Evolutionary conservation across 1,140 invertebrate species (phyloP).

Genomic region (Meloidogyne hapla): DNA sequence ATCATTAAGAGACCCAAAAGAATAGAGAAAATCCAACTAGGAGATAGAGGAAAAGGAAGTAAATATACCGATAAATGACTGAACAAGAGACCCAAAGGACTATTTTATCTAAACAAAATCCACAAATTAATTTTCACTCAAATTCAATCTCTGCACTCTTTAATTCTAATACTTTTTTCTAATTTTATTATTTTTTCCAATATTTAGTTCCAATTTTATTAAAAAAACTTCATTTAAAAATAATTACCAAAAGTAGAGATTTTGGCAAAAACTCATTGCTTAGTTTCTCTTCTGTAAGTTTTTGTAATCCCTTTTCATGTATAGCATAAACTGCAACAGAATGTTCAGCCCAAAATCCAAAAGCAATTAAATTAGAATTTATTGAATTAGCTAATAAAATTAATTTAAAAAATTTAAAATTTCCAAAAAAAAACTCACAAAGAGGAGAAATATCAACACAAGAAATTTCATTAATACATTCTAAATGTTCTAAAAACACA

Average conservation of each 20-base stretch:
- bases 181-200: no score
- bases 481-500: constrained; percentile 66
- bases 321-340: constrained; percentile 80
- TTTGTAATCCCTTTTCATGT: constrained; percentile 71
- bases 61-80: no score
- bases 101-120: no score
- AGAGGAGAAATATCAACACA: constrained; percentile 90
- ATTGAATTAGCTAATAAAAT: constrained; percentile 66
- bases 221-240: not conserved
- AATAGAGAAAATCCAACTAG: no score
- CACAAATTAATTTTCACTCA: no score
- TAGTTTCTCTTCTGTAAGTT: constrained; percentile 79
- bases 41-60: no score
- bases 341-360: constrained; percentile 96
- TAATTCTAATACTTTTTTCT: no score
- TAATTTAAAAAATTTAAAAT: not conserved
- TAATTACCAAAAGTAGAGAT: constrained; percentile 79
- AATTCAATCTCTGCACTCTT: no score
- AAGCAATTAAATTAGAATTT: constrained; percentile 77
- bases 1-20: no score
- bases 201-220: no score
- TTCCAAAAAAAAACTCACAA: constrained; percentile 62
- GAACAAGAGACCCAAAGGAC: no score
- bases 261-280: constrained; percentile 85
- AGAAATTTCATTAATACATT: constrained; percentile 87